These are phyloP conservation scores for Sesia apiformis DNA, from an alignment of 2,888 invertebrate species.

Conservation along the genomic window DNA sequence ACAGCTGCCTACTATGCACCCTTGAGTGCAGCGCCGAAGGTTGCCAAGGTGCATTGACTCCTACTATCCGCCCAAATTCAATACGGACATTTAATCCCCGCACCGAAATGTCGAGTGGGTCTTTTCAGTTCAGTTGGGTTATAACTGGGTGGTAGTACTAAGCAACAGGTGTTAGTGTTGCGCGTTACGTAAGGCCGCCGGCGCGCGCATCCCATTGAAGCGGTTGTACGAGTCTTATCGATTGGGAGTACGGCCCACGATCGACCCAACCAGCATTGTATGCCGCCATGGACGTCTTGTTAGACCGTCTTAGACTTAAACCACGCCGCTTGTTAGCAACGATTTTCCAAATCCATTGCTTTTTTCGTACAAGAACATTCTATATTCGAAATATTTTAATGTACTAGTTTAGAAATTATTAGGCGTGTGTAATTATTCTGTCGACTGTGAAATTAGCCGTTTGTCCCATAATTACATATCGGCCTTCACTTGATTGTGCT, in stretches of 20 bases:
- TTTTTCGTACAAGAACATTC: too few species aligned
- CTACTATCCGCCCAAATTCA: constrained; percentile 39
- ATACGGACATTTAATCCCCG: constrained; percentile 12
- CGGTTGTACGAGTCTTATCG: constrained; percentile 60
- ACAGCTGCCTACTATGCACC: constrained; percentile 60
- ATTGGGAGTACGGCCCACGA: constrained; percentile 52
- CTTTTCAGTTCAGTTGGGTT: constrained; percentile 36
- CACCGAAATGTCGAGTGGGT: constrained; percentile 16
- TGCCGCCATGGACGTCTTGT: constrained; percentile 44
- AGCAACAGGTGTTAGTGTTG: constrained; percentile 63
- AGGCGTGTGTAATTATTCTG: neutral
- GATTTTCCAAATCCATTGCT: too few species aligned
- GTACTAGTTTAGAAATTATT: too few species aligned
- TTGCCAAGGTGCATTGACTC: constrained; percentile 68
- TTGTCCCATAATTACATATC: neutral
- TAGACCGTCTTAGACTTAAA: constrained; percentile 36
- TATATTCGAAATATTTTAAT: too few species aligned
- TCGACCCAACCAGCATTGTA: constrained; percentile 48
- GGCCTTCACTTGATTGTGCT: neutral
- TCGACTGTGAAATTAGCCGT: neutral
- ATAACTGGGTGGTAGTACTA: constrained; percentile 59
- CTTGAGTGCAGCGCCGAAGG: constrained; percentile 70
- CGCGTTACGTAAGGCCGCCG: constrained; percentile 61
- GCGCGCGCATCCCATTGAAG: constrained; percentile 69
- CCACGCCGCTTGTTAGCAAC: neutral